Evolutionary conservation across 1,140 invertebrate genomes (phyloP).

Genomic region (Gonioctena quinquepunctata): DNA sequence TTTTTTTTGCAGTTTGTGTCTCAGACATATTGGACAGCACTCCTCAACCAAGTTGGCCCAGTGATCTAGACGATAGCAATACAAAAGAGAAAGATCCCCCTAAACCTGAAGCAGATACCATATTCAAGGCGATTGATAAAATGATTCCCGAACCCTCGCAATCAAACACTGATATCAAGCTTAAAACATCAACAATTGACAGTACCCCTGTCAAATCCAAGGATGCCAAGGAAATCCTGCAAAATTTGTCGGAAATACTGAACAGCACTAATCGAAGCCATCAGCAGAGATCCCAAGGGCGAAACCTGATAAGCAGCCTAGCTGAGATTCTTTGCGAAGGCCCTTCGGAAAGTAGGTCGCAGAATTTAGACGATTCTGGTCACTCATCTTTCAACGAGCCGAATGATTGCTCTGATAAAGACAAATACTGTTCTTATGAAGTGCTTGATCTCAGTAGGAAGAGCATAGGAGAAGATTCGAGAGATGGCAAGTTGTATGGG

Average conservation of each 20-base stretch:
- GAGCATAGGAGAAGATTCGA: background rate
- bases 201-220: conserved; percentile 4
- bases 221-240: conserved; percentile 20
- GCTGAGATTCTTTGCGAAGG: conserved; percentile 19
- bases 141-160: conserved; percentile 2
- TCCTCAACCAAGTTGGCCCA: conserved; percentile 12
- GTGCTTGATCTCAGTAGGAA: conserved; percentile 17
- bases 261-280: conserved; percentile 19
- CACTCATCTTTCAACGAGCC: conserved; percentile 26
- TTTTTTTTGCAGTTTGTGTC: background rate
- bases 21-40: conserved; percentile 12
- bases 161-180: background rate
- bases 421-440: background rate
- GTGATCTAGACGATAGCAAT: conserved; percentile 9
- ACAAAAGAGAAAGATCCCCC: background rate
- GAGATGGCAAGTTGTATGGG: background rate
- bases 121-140: conserved; percentile 30
- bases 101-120: background rate
- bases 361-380: conserved; percentile 25
- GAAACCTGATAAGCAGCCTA: conserved; percentile 23
- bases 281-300: conserved; percentile 25
- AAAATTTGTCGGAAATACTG: conserved; percentile 28
- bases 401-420: conserved; percentile 3
- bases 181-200: background rate
- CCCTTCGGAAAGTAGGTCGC: background rate